Evolutionary conservation across 2,113 vertebrate genomes (phyloP), one percentile per base, ranked within the genome.

Genomic region (Boleophthalmus pectinirostris): DNA sequence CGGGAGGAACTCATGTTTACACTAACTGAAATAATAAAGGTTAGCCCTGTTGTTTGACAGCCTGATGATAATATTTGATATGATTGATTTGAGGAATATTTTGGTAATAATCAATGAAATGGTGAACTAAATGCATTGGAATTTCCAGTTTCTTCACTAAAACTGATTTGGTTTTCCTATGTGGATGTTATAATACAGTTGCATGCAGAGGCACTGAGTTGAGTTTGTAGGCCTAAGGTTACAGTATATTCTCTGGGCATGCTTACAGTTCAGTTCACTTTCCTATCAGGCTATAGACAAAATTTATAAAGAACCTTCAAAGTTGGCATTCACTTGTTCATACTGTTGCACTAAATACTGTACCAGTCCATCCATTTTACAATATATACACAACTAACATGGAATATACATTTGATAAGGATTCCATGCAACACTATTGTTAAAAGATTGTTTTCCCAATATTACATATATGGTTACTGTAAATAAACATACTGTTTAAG

Each of bases 151-250:
- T 51, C 21, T 53, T n/a, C 21, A 72, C 51, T 87, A 82, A 75
- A 79, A 72, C 70, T 21, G 45, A 78, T 87, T 89, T 81, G 83
- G 85, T 88, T 88, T 85, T 73, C 68, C 87, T 77, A 78, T 64
- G 68, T 51, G 60, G 57, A 46, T 53, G 67, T 75, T 69, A 81
- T 73, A 57, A 81, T 87, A 75, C 54, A 82, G 70, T 74, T 84
- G 82, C 91, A 92, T 94, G 93, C 93, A 86, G 93, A 94, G 92
- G 92, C 93, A 93, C 92, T 82, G 79, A 86, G 81, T 89, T 86
- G 78, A 57, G 74, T 77, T 79, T 68, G 75, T 85, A 71, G 82
- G 77, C 74, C 80, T 82, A 61, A 61, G 24, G 25, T 33, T 61
- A 61, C 58, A 61, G 58, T 61, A 64, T 78, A 79, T 84, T 83